Percentiles rank a stretch among this genome's conserved stretches.
Evolutionary conservation across 2,113 vertebrate genomes (phyloP).

Genomic region (Meriones unguiculatus): DNA sequence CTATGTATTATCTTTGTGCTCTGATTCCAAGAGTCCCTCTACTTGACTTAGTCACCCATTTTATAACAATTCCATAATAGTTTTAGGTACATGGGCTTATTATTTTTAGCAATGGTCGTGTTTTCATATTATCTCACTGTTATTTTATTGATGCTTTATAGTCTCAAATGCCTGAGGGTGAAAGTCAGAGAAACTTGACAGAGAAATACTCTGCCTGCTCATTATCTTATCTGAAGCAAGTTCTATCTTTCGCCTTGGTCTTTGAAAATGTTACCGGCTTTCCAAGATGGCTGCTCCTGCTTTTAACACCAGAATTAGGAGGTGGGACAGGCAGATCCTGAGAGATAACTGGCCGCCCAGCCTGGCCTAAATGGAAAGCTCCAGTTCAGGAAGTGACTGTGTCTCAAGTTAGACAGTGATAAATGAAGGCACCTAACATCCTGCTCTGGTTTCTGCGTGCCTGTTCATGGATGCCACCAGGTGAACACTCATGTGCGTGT

Average conservation of each 20-base stretch:
- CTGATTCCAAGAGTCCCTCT: not conserved
- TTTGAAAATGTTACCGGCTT: not conserved
- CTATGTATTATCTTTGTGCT: not conserved
- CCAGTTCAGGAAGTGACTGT: too few species aligned
- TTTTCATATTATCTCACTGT: not conserved
- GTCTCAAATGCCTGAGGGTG: slow-evolving; percentile 13
- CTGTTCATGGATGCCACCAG: not conserved
- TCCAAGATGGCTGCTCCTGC: not conserved
- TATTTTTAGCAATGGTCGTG: not conserved
- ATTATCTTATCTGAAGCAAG: not conserved
- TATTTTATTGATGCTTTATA: not conserved
- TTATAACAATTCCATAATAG: not conserved
- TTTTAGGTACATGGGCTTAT: not conserved
- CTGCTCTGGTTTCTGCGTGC: too few species aligned
- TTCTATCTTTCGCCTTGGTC: not conserved
- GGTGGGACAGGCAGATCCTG: not conserved
- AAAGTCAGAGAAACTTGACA: not conserved
- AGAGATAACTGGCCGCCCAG: not conserved
- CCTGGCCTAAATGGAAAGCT: not conserved
- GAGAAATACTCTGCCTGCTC: not conserved
- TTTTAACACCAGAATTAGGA: not conserved
- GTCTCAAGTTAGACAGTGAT: not conserved
- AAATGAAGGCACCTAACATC: not conserved
- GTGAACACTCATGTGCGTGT: too few species aligned
- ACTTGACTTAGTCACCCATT: not conserved